phyloP scores from a whole-genome alignment of 2,888 invertebrate genomes.

The Conops quadrifasciatus region DNA sequence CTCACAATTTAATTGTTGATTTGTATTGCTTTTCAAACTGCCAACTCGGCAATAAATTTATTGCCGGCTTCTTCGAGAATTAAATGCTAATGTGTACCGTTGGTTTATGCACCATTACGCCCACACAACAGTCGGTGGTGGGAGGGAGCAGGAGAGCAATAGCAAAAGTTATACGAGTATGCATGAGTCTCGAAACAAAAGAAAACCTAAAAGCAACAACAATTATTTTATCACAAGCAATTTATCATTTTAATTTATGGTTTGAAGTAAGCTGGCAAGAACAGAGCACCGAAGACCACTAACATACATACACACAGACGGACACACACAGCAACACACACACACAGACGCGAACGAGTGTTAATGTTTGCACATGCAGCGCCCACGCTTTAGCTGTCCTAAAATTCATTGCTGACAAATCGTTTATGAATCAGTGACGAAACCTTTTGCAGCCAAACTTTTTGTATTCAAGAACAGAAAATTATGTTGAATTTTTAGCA shows the following conservation, averaged over 20 bases:
- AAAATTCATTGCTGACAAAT: not conserved
- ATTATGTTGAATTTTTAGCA: constrained; percentile 19
- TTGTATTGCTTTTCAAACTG: no score
- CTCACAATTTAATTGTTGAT: no score
- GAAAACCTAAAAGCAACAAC: constrained; percentile 38
- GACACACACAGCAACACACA: constrained; percentile 16
- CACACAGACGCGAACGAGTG: constrained; percentile 1
- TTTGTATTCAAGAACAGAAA: not conserved
- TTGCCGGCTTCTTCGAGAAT: constrained; percentile 2
- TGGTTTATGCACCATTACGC: constrained; percentile 20
- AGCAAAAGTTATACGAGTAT: constrained; percentile 33
- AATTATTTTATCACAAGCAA: constrained; percentile 32
- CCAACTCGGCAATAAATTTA: not conserved
- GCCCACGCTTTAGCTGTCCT: not conserved
- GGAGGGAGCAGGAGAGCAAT: not conserved
- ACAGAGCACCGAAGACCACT: not conserved
- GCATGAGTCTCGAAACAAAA: constrained; percentile 26
- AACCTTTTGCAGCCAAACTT: not conserved
- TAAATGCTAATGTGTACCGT: not conserved
- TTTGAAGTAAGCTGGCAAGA: constrained; percentile 30
- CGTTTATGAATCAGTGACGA: not conserved
- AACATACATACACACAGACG: constrained; percentile 10
- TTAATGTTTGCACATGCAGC: not conserved
- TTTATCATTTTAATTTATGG: constrained; percentile 34
- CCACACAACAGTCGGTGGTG: not conserved